Base-by-base conservation (phyloP, 2,113 vertebrate species). In the Tauraco erythrolophus region DNA sequence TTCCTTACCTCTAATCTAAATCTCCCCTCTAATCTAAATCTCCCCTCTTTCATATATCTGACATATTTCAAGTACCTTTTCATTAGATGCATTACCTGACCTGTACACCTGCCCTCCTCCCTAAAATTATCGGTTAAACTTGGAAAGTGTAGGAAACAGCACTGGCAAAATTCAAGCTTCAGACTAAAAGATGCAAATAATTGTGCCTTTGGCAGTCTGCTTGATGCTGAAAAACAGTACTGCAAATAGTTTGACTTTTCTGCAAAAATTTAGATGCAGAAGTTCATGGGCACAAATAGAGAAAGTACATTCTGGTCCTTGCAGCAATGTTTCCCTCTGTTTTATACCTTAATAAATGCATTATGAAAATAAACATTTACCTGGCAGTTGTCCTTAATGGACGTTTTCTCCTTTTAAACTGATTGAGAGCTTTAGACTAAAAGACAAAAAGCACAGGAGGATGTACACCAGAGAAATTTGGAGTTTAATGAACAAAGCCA, bases 401-500 rank as follows among this genome's bases (percentile, higher is more conserved):
- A 86, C 28, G 31, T 70, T 83, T 35, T 87, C 88, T 91, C 91
- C 78, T 95, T 92, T 92, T 74, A 80, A 92, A 91, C 60, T 28
- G 92, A 87, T 33, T 9, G 68, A 91, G 66, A 80, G 86, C 65
- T 84, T 94, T 51, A 88, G 16, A 76, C 18, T 4, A 46, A 89
- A 80, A 74, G 3, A 10, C 18, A 43, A 60, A 87, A 77, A 76
- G 50, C 84, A 77, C 75, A 76, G 43, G 9, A 70, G 84, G 72
- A 71, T 22, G 56, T 43, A 65, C 3, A 62, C 9, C 61, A 33
- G 61, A 35, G 60, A 14, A 97, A 74, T 95, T 69, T 79, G 69
- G 95, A 94, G 57, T 95, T 93, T 91, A 97, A 94, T 69, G 87
- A 96, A 97, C 92, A 96, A 92, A 96, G 92, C 70, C 84, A 69